Evolutionary conservation across 2,113 vertebrate genomes (phyloP), one percentile per base, ranked within the genome.

Genomic region (Danionella cerebrum): DNA sequence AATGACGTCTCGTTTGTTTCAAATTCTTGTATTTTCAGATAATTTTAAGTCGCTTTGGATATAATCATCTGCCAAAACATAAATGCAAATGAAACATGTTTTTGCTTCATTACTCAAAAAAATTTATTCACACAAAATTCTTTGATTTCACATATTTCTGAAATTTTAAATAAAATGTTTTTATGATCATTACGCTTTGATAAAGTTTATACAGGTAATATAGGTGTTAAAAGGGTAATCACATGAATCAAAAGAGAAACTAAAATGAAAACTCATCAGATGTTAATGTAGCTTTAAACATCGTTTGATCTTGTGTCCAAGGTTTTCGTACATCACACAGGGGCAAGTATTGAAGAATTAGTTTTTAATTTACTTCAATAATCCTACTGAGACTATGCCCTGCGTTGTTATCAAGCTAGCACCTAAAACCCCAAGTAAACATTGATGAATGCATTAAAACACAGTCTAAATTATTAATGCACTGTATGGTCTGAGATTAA

Each of bases 401-500:
- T 50, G 42, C 41, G 55, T 42, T 50, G 16, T 51, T 60, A 50
- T 42, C 55, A 69, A 38, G 33, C 12, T 50, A 64, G 13, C 59
- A 75, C 27, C 33, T 57, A 41, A 31, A 75, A 50, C 65, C 31
- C 14, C 7, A 38, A 53, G 51, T 1, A 11, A 73, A 75, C 42
- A 64, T 31, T 31, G 13, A 72, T 65, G 75, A 72, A 47, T 60
- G 60, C 81, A 79, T 77, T 74, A 79, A 62, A 73, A 69, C 54
- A 70, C 14, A 25, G 54, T 11, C 67, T 36, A 57, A 71, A 68
- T 78, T 81, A 83, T 80, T 80, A 80, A 75, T 66, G 70, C 71
- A 70, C 71, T 4, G 50, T 75, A 80, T 73, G 65, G 64, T 79
- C 50, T 52, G 58, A 76, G 62, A 82, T 62, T 3, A 85, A 82